Evolutionary conservation across 2,888 invertebrate species (phyloP).

Genomic region (Lycocerus yunnanus): DNA sequence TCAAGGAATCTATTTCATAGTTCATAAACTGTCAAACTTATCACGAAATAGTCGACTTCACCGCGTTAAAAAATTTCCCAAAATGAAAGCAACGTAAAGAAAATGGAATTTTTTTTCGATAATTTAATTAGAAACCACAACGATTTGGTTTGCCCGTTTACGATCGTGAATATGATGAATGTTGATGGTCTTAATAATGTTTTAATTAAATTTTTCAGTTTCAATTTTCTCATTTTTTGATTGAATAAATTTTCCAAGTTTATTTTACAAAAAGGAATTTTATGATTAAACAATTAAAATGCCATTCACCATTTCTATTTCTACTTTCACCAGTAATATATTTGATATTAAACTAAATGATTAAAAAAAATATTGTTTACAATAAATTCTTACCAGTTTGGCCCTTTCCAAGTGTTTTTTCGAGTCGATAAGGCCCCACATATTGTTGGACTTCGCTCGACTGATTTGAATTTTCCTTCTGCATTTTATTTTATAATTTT

Average conservation of each 20-base stretch:
- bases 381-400: conserved; percentile 89
- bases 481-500: conserved; percentile 41
- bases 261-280: too few species aligned
- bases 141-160: neutral
- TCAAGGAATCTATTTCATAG: neutral
- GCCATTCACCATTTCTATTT: neutral
- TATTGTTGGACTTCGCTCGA: conserved; percentile 82
- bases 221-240: neutral
- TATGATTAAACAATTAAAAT: neutral
- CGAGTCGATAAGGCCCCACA: conserved; percentile 98
- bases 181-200: neutral
- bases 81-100: neutral
- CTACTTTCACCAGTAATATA: neutral
- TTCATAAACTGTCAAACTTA: neutral
- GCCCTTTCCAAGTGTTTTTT: conserved; percentile 98
- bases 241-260: neutral
- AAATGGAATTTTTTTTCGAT: neutral
- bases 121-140: neutral
- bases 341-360: neutral
- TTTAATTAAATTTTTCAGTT: neutral
- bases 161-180: neutral
- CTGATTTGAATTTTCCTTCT: conserved; percentile 52
- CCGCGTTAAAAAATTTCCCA: neutral
- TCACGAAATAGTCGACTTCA: too few species aligned
- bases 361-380: neutral